phyloP scores from a whole-genome alignment of 2,113 vertebrate genomes.

The Okapia johnstoni region DNA sequence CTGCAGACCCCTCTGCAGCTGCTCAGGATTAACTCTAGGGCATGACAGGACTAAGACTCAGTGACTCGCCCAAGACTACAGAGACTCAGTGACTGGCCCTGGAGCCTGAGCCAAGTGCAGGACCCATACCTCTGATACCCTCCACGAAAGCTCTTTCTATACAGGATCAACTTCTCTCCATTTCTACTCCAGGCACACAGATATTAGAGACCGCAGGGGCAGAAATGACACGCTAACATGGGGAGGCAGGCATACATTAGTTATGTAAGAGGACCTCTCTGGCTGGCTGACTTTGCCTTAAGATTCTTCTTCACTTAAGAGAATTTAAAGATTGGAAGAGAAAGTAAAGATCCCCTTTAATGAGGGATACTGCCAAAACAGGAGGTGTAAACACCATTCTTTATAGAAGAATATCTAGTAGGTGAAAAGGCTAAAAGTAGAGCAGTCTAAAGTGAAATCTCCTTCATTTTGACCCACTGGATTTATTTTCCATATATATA shows the following conservation, averaged over 20 bases:
- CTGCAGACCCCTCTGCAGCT: not conserved
- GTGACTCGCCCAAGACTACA: not conserved
- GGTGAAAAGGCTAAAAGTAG: not conserved
- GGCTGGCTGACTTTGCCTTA: not conserved
- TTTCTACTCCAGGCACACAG: not conserved
- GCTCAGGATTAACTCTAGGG: not conserved
- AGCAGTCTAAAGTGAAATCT: conserved; percentile 10
- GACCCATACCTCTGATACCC: not conserved
- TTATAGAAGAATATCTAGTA: not conserved
- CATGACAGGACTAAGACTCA: not conserved
- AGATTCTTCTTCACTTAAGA: not conserved
- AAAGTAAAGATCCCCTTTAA: not conserved
- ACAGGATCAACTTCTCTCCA: not conserved
- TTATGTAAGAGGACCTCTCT: not conserved
- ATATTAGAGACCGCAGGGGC: not conserved
- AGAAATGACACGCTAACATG: not conserved
- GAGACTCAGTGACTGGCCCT: not conserved
- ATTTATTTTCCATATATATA: not conserved
- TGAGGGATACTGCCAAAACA: not conserved
- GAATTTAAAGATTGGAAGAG: not conserved
- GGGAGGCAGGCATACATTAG: not conserved
- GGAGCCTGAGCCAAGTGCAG: not conserved
- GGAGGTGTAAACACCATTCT: not conserved
- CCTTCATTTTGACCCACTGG: not conserved
- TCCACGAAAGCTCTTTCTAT: not conserved